Base-by-base conservation (phyloP, 2,113 vertebrate species). In the Theristicus caerulescens region DNA sequence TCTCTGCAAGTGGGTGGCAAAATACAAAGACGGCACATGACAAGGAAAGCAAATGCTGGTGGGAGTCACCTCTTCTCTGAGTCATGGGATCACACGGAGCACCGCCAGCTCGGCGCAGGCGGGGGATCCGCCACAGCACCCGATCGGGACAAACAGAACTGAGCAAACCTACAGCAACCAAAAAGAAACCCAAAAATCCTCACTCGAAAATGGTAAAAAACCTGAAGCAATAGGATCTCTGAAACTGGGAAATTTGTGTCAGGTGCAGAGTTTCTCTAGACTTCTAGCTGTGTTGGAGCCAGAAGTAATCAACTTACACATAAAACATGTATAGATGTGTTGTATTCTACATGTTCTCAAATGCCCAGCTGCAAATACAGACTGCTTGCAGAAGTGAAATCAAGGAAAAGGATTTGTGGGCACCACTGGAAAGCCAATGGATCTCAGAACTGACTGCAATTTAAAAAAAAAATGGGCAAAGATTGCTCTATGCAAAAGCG, bases 51-150 rank as follows among this genome's bases (percentile, higher is more conserved):
- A 80, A 92, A 73, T 16, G 38, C 31, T 86, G n/a, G 36, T 88
- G 36, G 36, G 54, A 94, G 42, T 92, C 76, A 70, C 36, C 64
- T 65, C 25, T 82, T 52, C 26, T n/a, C 31, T 73, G 54, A 85
- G 38, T 67, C 61, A 86, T 12, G 22, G n/a, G 67, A 86, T 34
- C 74, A 80, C 20, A 47, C 0, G 16, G 61, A 78, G 25, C 42
- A 62, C 32, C 4, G 3, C 9, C 34, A 85, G 36, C 26, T 77
- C 4, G 4, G n/a, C 1, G 1, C n/a, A 88, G 36, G 34, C 0
- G 0, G 20, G 36, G 32, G 4, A 67, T 83, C 52, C 3, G 2
- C 21, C 62, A 64, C 26, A 82, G 66, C 13, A 27, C 29, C 40
- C 3, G 0, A 20, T 17, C 8, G 31, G n/a, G 38, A 18, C 38